Base-by-base conservation (phyloP, 1,140 invertebrate species). In the Sinella curviseta region DNA sequence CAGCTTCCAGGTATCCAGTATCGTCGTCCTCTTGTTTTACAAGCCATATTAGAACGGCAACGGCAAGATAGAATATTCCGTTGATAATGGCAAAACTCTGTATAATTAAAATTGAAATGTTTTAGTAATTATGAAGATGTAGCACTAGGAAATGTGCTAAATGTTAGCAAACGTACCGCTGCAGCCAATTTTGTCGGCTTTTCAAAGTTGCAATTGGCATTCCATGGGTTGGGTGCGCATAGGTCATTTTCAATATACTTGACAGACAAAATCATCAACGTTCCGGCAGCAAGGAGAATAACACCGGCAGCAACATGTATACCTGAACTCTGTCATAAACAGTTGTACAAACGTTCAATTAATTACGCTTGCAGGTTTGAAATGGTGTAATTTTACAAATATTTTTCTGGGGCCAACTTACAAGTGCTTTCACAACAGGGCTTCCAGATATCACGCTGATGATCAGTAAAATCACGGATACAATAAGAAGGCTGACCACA, bases 51-150 rank as follows among this genome's bases (percentile, higher is more conserved):
- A 70, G 31, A 17, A 33, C 30, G 2, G 65, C 30, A 1, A 4
- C 26, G 24, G 65, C 65, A 3, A 70, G 30, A 33, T 8, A 70
- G 31, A 70, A 70, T 70, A 70, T 70, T 70, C 65, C 65, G 30
- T 70, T 70, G 65, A 70, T 70, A 4, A 70, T 70, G 8, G 65
- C 65, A 33, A 70, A 70, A 4, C 26, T 31, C 65, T 70, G n/a
- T 70, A 70, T 8, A 70, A 8, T 12, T 31, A 70, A 33, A 70
- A 70, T 33, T 8, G 31, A 14, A 70, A 70, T 31, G 65, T 33
- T 4, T 17, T 31, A 14, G 39, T 33, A 70, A 70, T 16, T 70
- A 70, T 70, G 8, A 30, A 4, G n/a, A 8, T 70, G 31, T 14
- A 30, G 26, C 3, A 24, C n/a, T 60, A 17, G 39, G 4, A 48